phyloP scores from a whole-genome alignment of 2,113 vertebrate genomes.

The Galemys pyrenaicus region DNA sequence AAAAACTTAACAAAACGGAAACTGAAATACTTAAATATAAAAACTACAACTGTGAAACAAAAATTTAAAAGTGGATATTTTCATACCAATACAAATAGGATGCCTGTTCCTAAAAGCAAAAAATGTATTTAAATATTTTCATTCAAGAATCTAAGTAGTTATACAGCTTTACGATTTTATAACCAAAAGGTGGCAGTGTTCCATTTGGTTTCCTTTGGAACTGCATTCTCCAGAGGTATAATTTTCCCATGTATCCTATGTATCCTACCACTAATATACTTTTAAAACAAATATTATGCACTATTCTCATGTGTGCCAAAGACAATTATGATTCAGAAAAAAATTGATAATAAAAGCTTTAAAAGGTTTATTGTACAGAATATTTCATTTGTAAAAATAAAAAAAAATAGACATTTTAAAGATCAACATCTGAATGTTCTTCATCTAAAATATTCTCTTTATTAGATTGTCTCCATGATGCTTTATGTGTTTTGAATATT shows the following conservation, averaged over 20 bases:
- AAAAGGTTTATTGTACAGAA: neutral
- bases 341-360: neutral
- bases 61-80: conserved; percentile 19
- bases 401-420: neutral
- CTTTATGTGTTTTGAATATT: neutral
- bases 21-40: conserved; percentile 28
- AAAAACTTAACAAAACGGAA: conserved; percentile 22
- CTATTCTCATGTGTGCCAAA: neutral
- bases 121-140: conserved; percentile 6
- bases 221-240: neutral
- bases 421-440: neutral
- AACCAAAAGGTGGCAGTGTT: conserved; percentile 74
- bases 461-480: neutral
- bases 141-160: neutral
- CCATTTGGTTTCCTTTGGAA: neutral
- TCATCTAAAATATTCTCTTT: neutral
- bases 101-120: conserved; percentile 4
- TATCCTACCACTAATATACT: neutral
- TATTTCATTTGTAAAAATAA: neutral
- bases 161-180: neutral
- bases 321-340: neutral
- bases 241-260: neutral
- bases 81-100: neutral
- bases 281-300: conserved; percentile 34
- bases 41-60: neutral